Conservation (phyloP, 1,140 invertebrate species). For the Euwallacea similis region DNA sequence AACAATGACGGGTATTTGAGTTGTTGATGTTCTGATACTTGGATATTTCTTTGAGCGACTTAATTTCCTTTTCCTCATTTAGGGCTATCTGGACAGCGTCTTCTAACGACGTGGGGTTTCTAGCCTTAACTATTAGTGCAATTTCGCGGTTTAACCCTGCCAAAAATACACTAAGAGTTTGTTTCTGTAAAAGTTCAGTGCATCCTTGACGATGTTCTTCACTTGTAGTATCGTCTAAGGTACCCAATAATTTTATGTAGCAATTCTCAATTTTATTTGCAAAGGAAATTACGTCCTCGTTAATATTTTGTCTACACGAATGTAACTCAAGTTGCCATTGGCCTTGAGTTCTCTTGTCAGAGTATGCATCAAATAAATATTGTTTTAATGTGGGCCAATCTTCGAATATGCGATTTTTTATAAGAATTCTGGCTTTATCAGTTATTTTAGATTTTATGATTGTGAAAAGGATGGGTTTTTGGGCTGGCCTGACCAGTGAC, state of each 20-base stretch:
- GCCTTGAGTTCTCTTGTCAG: slow-evolving; percentile 23
- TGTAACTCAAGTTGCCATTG: slow-evolving; percentile 21
- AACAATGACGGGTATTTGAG: slow-evolving; percentile 11
- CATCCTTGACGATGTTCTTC: slow-evolving; percentile 39
- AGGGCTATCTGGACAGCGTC: slow-evolving; percentile 41
- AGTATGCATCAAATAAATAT: slow-evolving; percentile 17
- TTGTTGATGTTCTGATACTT: slow-evolving; percentile 4
- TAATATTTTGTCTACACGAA: slow-evolving; percentile 33
- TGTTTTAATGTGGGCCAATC: slow-evolving; percentile 23
- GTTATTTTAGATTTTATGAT: slow-evolving; percentile 19
- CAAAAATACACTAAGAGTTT: slow-evolving; percentile 43
- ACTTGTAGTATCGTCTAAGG: slow-evolving; percentile 33
- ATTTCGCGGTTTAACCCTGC: slow-evolving; percentile 35
- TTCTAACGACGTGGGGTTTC: slow-evolving; percentile 33
- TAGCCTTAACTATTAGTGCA: slow-evolving; percentile 31
- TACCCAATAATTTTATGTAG: slow-evolving; percentile 44
- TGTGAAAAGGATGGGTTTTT: slow-evolving; percentile 16
- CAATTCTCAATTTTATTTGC: slow-evolving; percentile 41
- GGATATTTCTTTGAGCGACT: slow-evolving; percentile 31
- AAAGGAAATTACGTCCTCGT: slow-evolving; percentile 40
- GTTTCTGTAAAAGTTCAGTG: slow-evolving; percentile 40
- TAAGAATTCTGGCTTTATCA: slow-evolving; percentile 17
- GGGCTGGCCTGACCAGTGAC: slow-evolving; percentile 10
- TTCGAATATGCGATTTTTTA: slow-evolving; percentile 11
- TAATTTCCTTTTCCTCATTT: slow-evolving; percentile 41